A percentile compares a stretch with the other conserved stretches of the same genome.
Conservation (phyloP, 2,113 vertebrate genomes). For the Embiotoca jacksoni region DNA sequence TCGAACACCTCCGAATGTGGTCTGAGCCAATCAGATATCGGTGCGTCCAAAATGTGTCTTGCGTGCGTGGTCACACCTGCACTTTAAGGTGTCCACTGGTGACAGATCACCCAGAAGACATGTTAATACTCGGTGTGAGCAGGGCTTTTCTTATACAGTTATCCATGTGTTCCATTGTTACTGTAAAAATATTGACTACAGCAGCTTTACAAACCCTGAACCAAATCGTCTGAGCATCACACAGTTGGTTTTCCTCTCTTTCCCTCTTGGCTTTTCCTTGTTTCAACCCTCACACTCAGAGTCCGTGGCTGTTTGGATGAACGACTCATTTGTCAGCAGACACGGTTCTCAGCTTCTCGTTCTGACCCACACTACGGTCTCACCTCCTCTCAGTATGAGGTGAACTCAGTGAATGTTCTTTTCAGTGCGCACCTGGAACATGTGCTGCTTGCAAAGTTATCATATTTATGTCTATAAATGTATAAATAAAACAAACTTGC, state of each 20-base stretch:
- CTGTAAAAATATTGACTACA: neutral
- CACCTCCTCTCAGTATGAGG: neutral
- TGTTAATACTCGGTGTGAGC: too few species aligned
- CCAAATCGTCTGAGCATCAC: neutral
- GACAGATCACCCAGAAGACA: too few species aligned
- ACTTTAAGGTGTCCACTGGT: too few species aligned
- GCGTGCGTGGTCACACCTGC: too few species aligned
- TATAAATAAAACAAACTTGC: conserved; percentile 3
- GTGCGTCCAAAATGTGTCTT: too few species aligned
- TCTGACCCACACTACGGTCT: neutral
- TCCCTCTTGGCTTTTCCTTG: neutral
- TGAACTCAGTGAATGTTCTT: neutral
- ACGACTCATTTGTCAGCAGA: neutral
- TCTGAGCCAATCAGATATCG: too few species aligned
- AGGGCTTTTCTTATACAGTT: too few species aligned
- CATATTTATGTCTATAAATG: neutral
- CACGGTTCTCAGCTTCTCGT: neutral
- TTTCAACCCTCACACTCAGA: neutral
- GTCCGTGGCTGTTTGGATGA: neutral
- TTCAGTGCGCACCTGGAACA: neutral
- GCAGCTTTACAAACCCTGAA: neutral
- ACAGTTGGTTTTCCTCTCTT: neutral
- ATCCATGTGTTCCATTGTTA: neutral
- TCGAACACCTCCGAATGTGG: too few species aligned
- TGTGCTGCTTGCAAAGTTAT: neutral